Conservation (phyloP, 2,113 vertebrate species). For the Oreochromis niloticus region DNA sequence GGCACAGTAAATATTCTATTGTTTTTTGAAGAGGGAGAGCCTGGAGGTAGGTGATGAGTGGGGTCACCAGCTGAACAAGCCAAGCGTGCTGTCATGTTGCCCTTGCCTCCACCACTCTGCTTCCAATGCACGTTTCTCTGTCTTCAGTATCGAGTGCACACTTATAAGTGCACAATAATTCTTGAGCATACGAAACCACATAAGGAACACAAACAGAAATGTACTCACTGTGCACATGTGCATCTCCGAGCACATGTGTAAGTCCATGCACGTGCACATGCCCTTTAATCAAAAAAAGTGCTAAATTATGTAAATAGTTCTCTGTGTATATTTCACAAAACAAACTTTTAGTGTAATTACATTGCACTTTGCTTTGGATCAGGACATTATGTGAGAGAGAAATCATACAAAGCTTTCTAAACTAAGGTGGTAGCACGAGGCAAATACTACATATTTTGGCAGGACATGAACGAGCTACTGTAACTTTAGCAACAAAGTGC, state of each 20-base stretch:
- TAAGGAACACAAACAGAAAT: background rate
- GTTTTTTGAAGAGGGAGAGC: conserved; percentile 42
- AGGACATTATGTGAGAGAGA: background rate
- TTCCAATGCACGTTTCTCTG: conserved; percentile 19
- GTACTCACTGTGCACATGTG: background rate
- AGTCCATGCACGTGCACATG: background rate
- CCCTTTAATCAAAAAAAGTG: background rate
- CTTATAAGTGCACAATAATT: background rate
- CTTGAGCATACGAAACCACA: background rate
- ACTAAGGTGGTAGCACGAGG: background rate
- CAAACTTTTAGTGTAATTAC: background rate
- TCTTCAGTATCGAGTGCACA: background rate
- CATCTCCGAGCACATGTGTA: background rate
- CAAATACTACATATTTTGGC: background rate
- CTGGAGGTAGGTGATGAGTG: conserved; percentile 49
- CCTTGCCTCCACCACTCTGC: conserved; percentile 26
- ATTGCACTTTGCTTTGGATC: background rate
- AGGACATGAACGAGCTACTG: background rate
- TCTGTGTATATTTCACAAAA: background rate
- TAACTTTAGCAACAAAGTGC: background rate
- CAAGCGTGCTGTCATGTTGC: conserved; percentile 33
- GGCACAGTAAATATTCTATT: conserved; percentile 47
- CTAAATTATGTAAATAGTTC: background rate
- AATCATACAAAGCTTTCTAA: background rate
- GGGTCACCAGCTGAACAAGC: conserved; percentile 54